Conservation (phyloP, 2,888 invertebrate genomes). For the Argyresthia goedartella region DNA sequence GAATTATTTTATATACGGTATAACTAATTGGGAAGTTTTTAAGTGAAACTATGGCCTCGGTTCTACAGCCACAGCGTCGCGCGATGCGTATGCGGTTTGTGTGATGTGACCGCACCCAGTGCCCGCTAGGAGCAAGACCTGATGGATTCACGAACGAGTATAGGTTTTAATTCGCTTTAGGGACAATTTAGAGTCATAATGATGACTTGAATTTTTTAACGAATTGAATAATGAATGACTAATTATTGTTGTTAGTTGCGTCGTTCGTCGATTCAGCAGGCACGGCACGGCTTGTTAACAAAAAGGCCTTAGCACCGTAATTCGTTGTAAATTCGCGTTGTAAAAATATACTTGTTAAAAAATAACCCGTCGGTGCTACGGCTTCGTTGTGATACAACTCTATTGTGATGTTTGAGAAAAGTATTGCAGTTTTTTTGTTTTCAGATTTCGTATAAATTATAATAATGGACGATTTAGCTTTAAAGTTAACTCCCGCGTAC, state of each 20-base stretch:
- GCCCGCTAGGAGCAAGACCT: conserved; percentile 1
- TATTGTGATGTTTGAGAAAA: conserved; percentile 46
- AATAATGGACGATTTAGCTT: conserved; percentile 37
- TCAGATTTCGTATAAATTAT: conserved; percentile 25
- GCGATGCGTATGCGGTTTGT: no score
- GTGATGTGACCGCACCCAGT: not conserved
- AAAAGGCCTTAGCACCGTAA: conserved; percentile 26
- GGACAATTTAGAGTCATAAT: not conserved
- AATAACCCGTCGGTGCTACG: conserved; percentile 19
- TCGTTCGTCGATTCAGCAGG: conserved; percentile 21
- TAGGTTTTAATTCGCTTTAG: not conserved
- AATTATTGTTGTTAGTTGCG: not conserved
- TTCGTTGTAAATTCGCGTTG: conserved; percentile 19
- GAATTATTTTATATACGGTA: no score
- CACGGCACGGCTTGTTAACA: conserved; percentile 15
- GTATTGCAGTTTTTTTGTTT: conserved; percentile 28
- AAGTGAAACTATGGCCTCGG: no score
- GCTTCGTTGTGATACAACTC: conserved; percentile 35
- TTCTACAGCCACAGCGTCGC: no score
- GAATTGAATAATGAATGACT: not conserved
- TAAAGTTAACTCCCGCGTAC: conserved; percentile 29
- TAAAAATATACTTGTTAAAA: conserved; percentile 10
- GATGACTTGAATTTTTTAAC: not conserved
- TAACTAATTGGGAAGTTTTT: no score
- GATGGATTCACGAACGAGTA: conserved; percentile 18